phyloP scores from a whole-genome alignment of 2,113 vertebrate genomes.

The Apteryx owenii region DNA sequence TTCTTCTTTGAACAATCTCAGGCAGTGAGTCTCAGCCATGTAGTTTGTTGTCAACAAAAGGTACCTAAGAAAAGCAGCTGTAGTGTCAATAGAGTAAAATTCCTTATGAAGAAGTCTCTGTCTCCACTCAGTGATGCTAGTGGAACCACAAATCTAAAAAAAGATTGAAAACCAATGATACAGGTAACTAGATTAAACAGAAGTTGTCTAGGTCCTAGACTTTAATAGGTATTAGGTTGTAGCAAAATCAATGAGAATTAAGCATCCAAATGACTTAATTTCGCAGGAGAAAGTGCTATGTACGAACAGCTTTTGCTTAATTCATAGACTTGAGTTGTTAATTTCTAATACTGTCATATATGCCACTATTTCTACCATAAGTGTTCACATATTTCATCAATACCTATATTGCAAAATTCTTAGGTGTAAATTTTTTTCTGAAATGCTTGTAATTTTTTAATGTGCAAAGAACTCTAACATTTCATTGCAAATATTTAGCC shows the following conservation, averaged over 20 bases:
- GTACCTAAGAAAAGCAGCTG: neutral
- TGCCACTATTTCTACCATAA: neutral
- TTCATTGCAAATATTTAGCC: neutral
- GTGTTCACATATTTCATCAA: neutral
- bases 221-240: neutral
- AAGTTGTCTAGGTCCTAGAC: neutral
- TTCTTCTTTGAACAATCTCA: neutral
- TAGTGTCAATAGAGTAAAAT: neutral
- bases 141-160: neutral
- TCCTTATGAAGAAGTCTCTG: neutral
- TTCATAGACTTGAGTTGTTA: neutral
- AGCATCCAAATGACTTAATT: neutral
- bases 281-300: neutral
- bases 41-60: neutral
- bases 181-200: neutral
- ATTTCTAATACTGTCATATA: neutral
- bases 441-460: neutral
- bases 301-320: neutral
- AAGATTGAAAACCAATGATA: neutral
- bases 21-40: neutral
- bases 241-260: neutral
- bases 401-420: neutral
- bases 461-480: neutral
- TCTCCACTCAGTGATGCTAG: neutral
- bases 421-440: neutral